Conservation (phyloP, 2,113 vertebrate genomes). For the Scopus umbretta region DNA sequence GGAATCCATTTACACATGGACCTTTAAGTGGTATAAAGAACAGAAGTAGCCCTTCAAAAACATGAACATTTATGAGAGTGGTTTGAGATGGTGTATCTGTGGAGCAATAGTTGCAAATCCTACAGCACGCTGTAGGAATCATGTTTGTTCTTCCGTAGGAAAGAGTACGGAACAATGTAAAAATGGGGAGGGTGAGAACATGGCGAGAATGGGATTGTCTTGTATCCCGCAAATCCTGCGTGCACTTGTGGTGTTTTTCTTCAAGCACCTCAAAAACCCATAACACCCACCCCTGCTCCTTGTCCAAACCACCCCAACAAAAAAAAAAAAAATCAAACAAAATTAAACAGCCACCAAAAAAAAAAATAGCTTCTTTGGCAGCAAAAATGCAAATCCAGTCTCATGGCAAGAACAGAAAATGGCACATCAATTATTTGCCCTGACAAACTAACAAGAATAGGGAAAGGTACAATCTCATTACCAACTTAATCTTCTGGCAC, state of each 20-base stretch:
- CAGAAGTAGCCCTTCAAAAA: neutral
- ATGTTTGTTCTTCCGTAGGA: neutral
- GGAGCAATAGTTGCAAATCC: neutral
- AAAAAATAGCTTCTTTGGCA: neutral
- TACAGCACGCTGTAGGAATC: neutral
- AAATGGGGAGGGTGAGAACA: neutral
- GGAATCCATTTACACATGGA: accelerated
- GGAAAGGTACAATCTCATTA: constrained; percentile 56
- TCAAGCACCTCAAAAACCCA: neutral
- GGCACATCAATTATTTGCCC: constrained; percentile 46
- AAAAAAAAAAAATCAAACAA: neutral
- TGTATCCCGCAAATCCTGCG: neutral
- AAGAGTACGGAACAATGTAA: neutral
- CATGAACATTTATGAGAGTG: too few species aligned
- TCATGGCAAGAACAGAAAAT: neutral
- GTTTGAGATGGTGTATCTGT: neutral
- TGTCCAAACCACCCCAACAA: too few species aligned
- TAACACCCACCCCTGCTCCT: neutral
- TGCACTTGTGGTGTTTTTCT: neutral
- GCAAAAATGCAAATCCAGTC: neutral
- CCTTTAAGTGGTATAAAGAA: neutral
- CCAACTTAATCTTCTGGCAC: constrained; percentile 49
- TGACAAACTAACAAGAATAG: constrained; percentile 10
- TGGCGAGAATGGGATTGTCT: neutral
- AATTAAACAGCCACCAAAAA: neutral